Conservation (phyloP, 2,797 vertebrate species). For the Chloroceryle inda region DNA sequence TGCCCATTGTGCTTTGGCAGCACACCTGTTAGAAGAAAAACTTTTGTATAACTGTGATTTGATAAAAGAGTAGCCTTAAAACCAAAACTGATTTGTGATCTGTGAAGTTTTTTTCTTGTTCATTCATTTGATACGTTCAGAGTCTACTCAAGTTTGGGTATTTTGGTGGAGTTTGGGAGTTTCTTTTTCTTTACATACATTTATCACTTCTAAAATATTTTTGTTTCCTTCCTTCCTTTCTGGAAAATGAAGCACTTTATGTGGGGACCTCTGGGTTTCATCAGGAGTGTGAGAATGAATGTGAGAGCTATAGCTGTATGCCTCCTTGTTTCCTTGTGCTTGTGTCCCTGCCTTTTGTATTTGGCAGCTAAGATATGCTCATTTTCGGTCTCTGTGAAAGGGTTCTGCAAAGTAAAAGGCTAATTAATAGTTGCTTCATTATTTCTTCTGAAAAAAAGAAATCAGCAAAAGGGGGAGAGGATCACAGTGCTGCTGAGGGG, state of each 20-base stretch:
- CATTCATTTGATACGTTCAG: not conserved
- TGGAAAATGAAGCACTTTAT: not conserved
- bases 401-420: not conserved
- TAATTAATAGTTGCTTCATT: not conserved
- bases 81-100: not conserved
- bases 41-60: not conserved
- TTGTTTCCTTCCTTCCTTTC: not conserved
- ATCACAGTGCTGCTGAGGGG: not conserved
- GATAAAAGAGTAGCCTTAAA: not conserved
- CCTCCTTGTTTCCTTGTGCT: not conserved
- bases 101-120: not conserved
- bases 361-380: not conserved
- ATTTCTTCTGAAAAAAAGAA: not conserved
- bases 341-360: not conserved
- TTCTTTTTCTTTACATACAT: not conserved
- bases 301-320: not conserved
- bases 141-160: not conserved
- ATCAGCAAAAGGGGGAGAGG: not conserved
- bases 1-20: not conserved
- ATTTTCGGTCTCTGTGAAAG: not conserved
- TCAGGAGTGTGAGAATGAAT: not conserved
- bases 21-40: not conserved
- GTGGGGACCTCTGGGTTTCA: not conserved
- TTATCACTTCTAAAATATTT: not conserved
- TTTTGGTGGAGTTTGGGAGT: not conserved